phyloP scores from a whole-genome alignment of 2,888 invertebrate genomes.

The Alviniconcha strummeri region DNA sequence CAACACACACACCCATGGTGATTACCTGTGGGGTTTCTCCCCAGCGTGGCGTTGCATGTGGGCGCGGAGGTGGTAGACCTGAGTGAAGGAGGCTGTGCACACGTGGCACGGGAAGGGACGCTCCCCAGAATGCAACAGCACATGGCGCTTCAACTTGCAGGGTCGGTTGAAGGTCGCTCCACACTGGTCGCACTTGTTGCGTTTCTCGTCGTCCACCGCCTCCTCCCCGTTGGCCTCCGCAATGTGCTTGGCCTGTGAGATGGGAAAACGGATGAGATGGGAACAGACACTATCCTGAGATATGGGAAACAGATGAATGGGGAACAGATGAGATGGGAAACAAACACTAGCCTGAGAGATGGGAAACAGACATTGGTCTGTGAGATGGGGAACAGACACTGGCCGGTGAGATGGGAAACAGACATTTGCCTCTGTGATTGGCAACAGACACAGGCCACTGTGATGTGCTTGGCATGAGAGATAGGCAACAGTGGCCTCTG shows the following conservation, averaged over 20 bases:
- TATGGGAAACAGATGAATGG: no score
- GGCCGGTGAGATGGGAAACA: no score
- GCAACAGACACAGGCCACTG: not conserved
- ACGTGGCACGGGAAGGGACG: constrained; percentile 60
- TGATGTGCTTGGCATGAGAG: not conserved
- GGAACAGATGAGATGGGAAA: no score
- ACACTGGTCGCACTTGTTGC: constrained; percentile 55
- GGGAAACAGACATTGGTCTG: not conserved
- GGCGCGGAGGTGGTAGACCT: constrained; percentile 18
- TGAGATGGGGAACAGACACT: not conserved
- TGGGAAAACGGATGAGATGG: not conserved
- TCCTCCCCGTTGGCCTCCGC: constrained; percentile 16
- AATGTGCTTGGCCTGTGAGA: constrained; percentile 1
- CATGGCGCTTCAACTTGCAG: constrained; percentile 67
- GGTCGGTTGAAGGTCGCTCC: constrained; percentile 65
- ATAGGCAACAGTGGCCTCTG: no score
- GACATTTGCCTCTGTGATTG: no score
- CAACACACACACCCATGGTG: no score
- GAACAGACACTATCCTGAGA: no score
- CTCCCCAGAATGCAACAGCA: constrained; percentile 69
- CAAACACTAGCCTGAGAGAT: no score
- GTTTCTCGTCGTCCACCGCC: constrained; percentile 7
- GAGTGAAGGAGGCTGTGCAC: constrained; percentile 20
- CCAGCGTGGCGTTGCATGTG: constrained; percentile 24
- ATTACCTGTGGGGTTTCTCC: constrained; percentile 17